Evolutionary conservation across 2,888 invertebrate genomes (phyloP), one percentile per base, ranked within the genome.

Genomic region (Chrysopilus asiliformis): DNA sequence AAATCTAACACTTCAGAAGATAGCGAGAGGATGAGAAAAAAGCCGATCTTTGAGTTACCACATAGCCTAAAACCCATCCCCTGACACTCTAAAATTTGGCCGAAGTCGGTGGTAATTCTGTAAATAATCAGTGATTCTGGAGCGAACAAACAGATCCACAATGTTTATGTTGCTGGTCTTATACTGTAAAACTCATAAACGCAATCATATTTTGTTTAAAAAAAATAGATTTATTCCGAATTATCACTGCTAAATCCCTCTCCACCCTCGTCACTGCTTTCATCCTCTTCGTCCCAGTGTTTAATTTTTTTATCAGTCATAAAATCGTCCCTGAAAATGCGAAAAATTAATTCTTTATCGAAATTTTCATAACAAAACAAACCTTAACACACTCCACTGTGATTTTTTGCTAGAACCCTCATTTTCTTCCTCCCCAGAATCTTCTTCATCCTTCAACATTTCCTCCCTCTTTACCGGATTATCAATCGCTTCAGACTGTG

Each of bases 261-360:
- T 5, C 22, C 33, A 12, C 26, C 16, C 5, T 17, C 31, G 3
- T 18, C 17, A 15, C 6, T 18, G 12, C 27, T 22, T 17, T 17
- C 13, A 17, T 54, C 53, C 16, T 81, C 74, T 60, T 84, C 83
- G 55, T 90, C 86, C 91, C 91, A 91, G 60, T 90, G 86, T 64
- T 87, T 89, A 65, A 89, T 72, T 64, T 81, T 82, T 19, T 82
- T 79, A 44, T 81, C 83, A 71, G 85, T 82, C 77, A 87, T 83
- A 56, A 85, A 93, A 60, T 91, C 87, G 52, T 89, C 85, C 44
- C 80, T 71, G 53, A 29, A 47, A 46, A 37, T 43, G 41, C 41
- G 42, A 27, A 25, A 38, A 32, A 29, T 12, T 34, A 18, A 33
- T 42, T 13, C 20, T 28, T 32, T 24, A 13, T 18, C 24, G n/a